Percentiles rank a stretch among this genome's conserved stretches.
Conservation (phyloP, 2,113 vertebrate genomes). For the Ancistrus triradiatus region DNA sequence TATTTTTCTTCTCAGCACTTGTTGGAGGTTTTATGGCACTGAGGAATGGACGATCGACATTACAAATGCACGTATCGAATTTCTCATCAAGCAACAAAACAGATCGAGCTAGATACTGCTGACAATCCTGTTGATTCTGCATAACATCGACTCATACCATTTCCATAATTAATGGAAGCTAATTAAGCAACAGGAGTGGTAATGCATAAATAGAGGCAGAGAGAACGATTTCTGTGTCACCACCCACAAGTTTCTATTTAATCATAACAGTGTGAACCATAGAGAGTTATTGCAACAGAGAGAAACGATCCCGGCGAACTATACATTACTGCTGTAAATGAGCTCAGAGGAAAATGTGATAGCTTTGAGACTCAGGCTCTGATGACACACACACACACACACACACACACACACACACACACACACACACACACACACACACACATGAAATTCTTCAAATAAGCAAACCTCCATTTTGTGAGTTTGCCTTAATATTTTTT, state of each 20-base stretch:
- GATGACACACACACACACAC: not conserved
- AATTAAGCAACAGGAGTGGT: constrained; percentile 35
- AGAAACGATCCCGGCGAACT: not conserved
- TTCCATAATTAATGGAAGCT: constrained; percentile 36
- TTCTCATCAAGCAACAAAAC: not conserved
- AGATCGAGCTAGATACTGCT: constrained; percentile 10
- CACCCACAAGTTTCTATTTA: constrained; percentile 34
- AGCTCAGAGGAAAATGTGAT: constrained; percentile 7
- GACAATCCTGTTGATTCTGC: constrained; percentile 19
- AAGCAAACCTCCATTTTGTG: no score
- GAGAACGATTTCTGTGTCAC: constrained; percentile 30
- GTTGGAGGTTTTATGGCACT: constrained; percentile 4
- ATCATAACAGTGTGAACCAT: constrained; percentile 35
- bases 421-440: no score
- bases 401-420: no score
- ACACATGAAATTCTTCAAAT: no score
- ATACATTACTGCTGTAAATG: constrained; percentile 3
- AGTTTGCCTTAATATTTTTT: no score
- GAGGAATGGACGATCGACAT: not conserved
- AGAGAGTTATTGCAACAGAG: not conserved
- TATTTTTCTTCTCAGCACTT: constrained; percentile 7
- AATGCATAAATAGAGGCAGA: constrained; percentile 19
- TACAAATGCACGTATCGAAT: not conserved
- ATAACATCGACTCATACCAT: constrained; percentile 15
- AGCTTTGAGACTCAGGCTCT: not conserved